phyloP scores from a whole-genome alignment of 2,113 vertebrate species.

The Macaca nemestrina region DNA sequence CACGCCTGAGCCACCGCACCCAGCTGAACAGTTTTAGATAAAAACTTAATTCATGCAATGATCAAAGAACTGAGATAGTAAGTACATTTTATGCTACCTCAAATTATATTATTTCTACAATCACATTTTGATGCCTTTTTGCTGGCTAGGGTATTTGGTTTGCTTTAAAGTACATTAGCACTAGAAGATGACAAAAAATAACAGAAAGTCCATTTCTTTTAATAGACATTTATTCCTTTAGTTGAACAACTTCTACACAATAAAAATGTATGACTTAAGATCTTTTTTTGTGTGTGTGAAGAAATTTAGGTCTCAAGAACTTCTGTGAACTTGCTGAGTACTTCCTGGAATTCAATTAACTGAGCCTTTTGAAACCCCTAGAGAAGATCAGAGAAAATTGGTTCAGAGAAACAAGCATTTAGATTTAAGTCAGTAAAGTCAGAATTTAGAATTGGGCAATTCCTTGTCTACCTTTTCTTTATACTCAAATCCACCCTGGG shows the following conservation, averaged over 20 bases:
- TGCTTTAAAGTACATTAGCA: background rate
- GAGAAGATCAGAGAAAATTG: background rate
- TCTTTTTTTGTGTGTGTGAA: conserved; percentile 1
- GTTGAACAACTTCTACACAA: conserved; percentile 57
- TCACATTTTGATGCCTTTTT: background rate
- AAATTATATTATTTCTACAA: background rate
- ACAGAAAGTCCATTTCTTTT: conserved; percentile 40
- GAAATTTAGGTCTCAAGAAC: background rate
- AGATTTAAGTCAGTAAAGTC: background rate
- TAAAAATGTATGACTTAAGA: background rate
- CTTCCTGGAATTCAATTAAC: background rate
- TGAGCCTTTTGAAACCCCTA: background rate
- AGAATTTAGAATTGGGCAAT: too few species aligned
- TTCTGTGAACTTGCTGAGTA: background rate
- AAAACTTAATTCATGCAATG: background rate
- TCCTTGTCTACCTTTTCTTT: too few species aligned
- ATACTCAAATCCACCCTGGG: too few species aligned
- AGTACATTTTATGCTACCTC: background rate
- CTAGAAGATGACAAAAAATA: conserved; percentile 39
- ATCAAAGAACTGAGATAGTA: background rate
- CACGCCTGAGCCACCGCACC: background rate
- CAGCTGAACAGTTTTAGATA: too few species aligned
- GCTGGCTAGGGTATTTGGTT: background rate
- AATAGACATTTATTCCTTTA: conserved; percentile 70
- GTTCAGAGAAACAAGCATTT: background rate